These are phyloP conservation scores for Chironomus tepperi DNA, from an alignment of 1,140 invertebrate genomes.

Conservation along the genomic window DNA sequence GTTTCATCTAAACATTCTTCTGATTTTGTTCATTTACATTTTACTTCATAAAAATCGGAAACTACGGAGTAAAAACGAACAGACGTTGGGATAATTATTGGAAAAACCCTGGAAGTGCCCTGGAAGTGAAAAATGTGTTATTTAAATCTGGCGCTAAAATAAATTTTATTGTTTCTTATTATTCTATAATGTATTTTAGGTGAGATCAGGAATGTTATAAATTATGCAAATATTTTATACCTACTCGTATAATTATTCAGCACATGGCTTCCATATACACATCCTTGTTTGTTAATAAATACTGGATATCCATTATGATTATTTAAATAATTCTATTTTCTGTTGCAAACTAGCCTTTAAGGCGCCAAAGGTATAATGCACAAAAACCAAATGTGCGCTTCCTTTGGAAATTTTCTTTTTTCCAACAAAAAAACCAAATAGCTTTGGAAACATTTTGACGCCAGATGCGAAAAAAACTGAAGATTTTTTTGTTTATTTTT, in stretches of 20 bases:
- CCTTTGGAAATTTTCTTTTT: background rate
- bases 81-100: no score
- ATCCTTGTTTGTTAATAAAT: background rate
- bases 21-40: no score
- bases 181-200: no score
- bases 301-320: background rate
- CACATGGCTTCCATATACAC: background rate
- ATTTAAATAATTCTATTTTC: background rate
- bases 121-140: no score
- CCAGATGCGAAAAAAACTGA: background rate
- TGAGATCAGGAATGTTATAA: background rate
- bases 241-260: background rate
- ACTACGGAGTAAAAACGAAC: no score
- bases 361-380: background rate
- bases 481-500: background rate
- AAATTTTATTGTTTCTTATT: no score
- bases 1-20: no score
- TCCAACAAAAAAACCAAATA: background rate
- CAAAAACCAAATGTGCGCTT: background rate
- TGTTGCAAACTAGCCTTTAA: background rate
- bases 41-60: no score
- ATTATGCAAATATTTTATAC: slow-evolving; percentile 17
- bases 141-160: background rate
- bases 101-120: no score
- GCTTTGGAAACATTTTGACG: background rate